Base-by-base conservation (phyloP, 2,113 vertebrate genomes). In the Romanogobio albipinnatus region DNA sequence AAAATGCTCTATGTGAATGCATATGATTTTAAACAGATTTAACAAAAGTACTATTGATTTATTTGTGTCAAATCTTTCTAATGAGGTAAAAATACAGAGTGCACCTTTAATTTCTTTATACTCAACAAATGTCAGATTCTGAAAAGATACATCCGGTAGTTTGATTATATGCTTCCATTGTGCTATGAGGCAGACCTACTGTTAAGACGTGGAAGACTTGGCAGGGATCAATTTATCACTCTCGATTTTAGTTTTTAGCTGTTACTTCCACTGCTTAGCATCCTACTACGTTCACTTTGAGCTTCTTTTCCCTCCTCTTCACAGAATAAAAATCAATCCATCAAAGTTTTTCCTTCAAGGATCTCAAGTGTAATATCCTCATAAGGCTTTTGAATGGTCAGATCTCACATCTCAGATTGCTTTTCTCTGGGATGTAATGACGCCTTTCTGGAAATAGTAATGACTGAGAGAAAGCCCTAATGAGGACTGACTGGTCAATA, bases 401-500 rank as follows among this genome's bases (percentile, higher is more conserved):
- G 45, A 47, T 62, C 33, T 29, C 71, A 58, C 80, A 49, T 29
- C 8, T 29, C 29, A 49, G 66, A 9, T 71, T 49, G 51, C 51
- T 71, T 73, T 81, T 82, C 71, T 86, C 43, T 45, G 22, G 47
- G 33, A 76, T 75, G 78, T 66, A 68, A 76, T 76, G 78, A 43
- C 1, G 29, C 14, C 33, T 39, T 51, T 66, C 29, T 36, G 49
- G 79, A 76, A 86, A 81, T 43, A 74, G 58, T 80, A 74, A 85
- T 85, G 70, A 85, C 29, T n/a, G 61, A 36, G 56, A 45, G 51
- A 77, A 70, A 71, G 62, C 64, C 61, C 51, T 85, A 43, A 70
- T 68, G 64, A 78, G 78, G 76, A 79, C 51, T 45, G 29, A 64
- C 58, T 62, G 78, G 68, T 86, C 84, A 86, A 73, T 85, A 80